Conservation (phyloP, 2,113 vertebrate species). For the Anarhynchus alexandrinus region DNA sequence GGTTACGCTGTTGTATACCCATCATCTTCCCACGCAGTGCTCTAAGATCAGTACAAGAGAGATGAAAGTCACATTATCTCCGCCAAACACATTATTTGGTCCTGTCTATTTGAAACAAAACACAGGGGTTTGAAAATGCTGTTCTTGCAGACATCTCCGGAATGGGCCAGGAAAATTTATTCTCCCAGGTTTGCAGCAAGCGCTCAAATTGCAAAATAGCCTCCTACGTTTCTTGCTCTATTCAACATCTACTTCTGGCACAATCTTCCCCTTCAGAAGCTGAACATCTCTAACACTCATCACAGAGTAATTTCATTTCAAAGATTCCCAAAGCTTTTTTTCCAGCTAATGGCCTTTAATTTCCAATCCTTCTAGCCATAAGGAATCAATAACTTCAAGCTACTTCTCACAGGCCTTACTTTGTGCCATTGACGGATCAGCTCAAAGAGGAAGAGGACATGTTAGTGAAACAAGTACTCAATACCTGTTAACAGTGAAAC, state of each 20-base stretch:
- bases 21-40: background rate
- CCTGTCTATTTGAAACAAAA: background rate
- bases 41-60: background rate
- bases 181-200: background rate
- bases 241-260: background rate
- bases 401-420: background rate
- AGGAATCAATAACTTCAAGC: background rate
- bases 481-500: background rate
- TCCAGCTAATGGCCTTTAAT: background rate
- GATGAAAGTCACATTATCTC: background rate
- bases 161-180: background rate
- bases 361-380: background rate
- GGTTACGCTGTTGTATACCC: background rate
- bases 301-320: background rate
- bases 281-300: background rate
- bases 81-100: background rate
- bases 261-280: background rate
- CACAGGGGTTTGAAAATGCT: background rate
- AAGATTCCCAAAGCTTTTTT: background rate
- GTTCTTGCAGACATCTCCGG: background rate
- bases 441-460: background rate
- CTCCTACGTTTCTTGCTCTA: background rate
- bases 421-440: background rate
- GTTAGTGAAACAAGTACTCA: background rate
- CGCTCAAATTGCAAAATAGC: background rate